These are phyloP conservation scores for Malurus leucopterus DNA, from an alignment of 2,797 vertebrate species.

Conservation along the genomic window DNA sequence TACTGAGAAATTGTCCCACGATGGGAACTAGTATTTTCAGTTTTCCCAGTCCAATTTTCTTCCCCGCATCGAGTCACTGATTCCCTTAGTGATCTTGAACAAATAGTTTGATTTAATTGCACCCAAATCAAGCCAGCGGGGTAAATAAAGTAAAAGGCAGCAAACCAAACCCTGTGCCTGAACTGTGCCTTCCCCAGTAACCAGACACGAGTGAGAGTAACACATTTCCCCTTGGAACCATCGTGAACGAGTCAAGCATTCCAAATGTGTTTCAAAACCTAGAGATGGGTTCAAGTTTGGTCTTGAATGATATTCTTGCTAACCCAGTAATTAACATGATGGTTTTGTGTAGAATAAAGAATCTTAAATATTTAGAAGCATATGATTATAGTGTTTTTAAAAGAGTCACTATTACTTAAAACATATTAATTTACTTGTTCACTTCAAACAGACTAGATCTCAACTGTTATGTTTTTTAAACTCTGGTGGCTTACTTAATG, in stretches of 20 bases:
- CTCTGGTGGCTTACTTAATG: slow-evolving; percentile 25
- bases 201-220: not conserved
- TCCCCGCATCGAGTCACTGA: not conserved
- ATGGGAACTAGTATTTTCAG: slow-evolving; percentile 39
- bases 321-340: slow-evolving; percentile 23
- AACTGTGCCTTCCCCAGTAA: not conserved
- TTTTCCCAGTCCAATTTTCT: slow-evolving; percentile 33
- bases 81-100: slow-evolving; percentile 5
- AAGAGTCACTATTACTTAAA: not conserved
- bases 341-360: not conserved
- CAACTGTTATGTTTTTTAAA: slow-evolving; percentile 28
- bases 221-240: not conserved
- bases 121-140: slow-evolving; percentile 1
- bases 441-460: slow-evolving; percentile 7
- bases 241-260: not conserved
- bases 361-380: slow-evolving; percentile 25
- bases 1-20: not conserved
- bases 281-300: not conserved
- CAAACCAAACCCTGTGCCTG: not conserved
- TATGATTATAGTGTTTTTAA: not conserved
- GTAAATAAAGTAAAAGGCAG: not conserved
- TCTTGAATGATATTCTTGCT: not conserved
- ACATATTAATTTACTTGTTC: slow-evolving; percentile 6
- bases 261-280: slow-evolving; percentile 27
- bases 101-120: slow-evolving; percentile 25